A percentile compares a stretch with the other conserved stretches of the same genome.
These are phyloP conservation scores for Rosalia funebris DNA, from an alignment of 2,888 invertebrate genomes.

Conservation along the genomic window DNA sequence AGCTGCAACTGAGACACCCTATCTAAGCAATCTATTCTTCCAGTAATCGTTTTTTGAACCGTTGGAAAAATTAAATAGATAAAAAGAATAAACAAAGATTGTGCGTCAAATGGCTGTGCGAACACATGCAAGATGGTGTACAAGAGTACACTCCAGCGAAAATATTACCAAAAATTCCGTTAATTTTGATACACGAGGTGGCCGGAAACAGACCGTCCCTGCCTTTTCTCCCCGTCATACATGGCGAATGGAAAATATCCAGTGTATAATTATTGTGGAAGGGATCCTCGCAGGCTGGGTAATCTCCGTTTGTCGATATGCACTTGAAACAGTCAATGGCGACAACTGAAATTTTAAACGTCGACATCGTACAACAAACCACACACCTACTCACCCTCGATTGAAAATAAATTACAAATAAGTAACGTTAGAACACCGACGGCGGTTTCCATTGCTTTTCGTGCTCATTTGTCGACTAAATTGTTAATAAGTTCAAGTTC, in stretches of 20 bases:
- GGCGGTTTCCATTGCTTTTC: background rate
- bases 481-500: slow-evolving; percentile 21
- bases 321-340: slow-evolving; percentile 97
- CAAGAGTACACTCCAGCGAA: no score
- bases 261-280: slow-evolving; percentile 92
- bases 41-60: no score
- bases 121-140: no score
- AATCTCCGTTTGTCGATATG: slow-evolving; percentile 88
- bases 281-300: slow-evolving; percentile 92
- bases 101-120: no score
- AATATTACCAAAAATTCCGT: slow-evolving; percentile 83
- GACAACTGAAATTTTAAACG: slow-evolving; percentile 42
- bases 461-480: slow-evolving; percentile 12
- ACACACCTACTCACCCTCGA: slow-evolving; percentile 1
- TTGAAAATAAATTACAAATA: background rate
- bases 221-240: slow-evolving; percentile 93
- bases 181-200: slow-evolving; percentile 95
- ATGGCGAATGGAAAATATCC: slow-evolving; percentile 87
- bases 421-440: background rate
- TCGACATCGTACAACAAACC: background rate
- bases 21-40: no score
- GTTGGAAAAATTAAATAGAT: no score
- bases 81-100: no score
- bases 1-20: no score
- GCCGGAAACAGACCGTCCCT: slow-evolving; percentile 95